A percentile compares a stretch with the other conserved stretches of the same genome.
Conservation (phyloP, 2,797 vertebrate genomes). For the Anguilla marmorata region DNA sequence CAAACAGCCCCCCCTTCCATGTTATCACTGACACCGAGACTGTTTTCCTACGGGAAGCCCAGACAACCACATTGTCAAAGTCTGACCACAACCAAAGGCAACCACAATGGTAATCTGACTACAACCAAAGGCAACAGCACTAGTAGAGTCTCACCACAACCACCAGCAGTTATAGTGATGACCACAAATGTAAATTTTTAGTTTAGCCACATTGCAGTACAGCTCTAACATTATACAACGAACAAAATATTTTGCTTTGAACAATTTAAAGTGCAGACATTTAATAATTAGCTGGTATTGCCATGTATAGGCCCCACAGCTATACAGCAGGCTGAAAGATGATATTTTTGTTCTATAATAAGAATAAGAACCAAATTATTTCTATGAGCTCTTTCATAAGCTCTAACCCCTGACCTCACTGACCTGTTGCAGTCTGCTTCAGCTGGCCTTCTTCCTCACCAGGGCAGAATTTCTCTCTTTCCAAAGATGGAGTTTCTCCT, state of each 20-base stretch:
- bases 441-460: not conserved
- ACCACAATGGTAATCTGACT: not conserved
- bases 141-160: not conserved
- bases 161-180: not conserved
- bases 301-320: not conserved
- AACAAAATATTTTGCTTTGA: no score
- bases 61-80: not conserved
- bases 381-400: not conserved
- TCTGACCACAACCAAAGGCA: not conserved
- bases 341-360: not conserved
- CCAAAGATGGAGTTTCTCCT: not conserved
- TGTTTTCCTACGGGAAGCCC: not conserved
- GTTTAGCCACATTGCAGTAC: not conserved
- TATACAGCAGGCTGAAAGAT: not conserved
- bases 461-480: not conserved
- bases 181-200: not conserved
- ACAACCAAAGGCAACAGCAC: not conserved
- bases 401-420: not conserved
- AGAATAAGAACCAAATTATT: not conserved
- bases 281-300: not conserved
- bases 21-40: not conserved
- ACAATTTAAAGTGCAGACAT: not conserved
- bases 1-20: not conserved
- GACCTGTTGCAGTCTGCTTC: slow-evolving; percentile 1
- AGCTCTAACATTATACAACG: not conserved